A percentile compares a stretch with the other conserved stretches of the same genome.
Conservation (phyloP, 2,888 invertebrate species). For the Ceriagrion tenellum region DNA sequence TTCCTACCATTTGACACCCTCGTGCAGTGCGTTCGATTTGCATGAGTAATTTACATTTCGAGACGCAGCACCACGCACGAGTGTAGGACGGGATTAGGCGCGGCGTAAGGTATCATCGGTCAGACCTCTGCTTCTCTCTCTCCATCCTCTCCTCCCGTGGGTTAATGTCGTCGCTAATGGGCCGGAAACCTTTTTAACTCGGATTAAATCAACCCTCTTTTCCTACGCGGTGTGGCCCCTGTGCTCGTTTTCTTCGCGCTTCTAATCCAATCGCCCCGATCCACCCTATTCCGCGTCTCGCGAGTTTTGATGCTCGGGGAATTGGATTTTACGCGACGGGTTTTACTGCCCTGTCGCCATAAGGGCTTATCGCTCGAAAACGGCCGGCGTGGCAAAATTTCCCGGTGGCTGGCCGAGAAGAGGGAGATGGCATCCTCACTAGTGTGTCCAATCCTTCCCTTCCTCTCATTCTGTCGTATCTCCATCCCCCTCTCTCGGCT, state of each 20-base stretch:
- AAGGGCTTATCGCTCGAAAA: conserved; percentile 28
- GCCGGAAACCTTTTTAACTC: conserved; percentile 18
- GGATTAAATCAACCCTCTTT: background rate
- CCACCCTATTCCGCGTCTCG: background rate
- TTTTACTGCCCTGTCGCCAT: conserved; percentile 36
- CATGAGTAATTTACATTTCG: conserved; percentile 30
- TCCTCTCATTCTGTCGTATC: no score
- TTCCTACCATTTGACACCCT: background rate
- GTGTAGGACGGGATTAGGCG: background rate
- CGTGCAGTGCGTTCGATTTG: background rate
- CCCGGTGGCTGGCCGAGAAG: background rate
- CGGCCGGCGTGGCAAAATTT: background rate
- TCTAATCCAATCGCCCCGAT: conserved; percentile 3
- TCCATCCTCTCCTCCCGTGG: background rate
- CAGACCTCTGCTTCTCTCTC: background rate
- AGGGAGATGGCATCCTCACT: background rate
- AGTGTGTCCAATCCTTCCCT: background rate
- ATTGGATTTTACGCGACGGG: conserved; percentile 25
- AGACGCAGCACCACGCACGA: background rate
- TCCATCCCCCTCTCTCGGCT: background rate
- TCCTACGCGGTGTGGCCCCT: background rate
- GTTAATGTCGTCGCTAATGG: conserved; percentile 24
- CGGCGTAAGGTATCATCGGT: background rate
- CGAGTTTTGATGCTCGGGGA: conserved; percentile 19
- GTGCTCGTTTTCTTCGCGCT: background rate